A percentile compares a stretch with the other conserved stretches of the same genome.
These are phyloP conservation scores for Xestia c-nigrum DNA, from an alignment of 2,888 invertebrate genomes.

Conservation along the genomic window DNA sequence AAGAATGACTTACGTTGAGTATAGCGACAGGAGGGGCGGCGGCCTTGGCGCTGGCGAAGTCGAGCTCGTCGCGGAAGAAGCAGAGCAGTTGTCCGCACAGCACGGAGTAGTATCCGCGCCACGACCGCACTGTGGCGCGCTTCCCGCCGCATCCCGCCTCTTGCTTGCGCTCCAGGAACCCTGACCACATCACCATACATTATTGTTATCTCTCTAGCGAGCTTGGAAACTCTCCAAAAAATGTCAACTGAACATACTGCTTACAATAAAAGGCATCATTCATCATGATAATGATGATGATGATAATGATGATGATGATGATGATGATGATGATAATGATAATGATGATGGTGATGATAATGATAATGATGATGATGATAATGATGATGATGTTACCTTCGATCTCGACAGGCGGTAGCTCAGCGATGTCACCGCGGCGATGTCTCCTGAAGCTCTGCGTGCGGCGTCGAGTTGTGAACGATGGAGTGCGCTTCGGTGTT, in stretches of 20 bases:
- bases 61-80: constrained; percentile 99
- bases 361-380: too few relatives aligned
- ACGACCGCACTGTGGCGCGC: constrained; percentile 98
- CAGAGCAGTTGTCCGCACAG: constrained; percentile 99
- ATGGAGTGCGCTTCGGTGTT: constrained; percentile 97
- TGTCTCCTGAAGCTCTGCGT: constrained; percentile 96
- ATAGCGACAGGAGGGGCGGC: constrained; percentile 96
- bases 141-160: constrained; percentile 98
- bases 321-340: too few relatives aligned
- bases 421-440: constrained; percentile 90
- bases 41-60: constrained; percentile 97
- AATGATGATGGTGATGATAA: too few relatives aligned
- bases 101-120: constrained; percentile 98
- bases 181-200: constrained; percentile 65
- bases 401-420: constrained; percentile 97
- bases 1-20: constrained; percentile 89
- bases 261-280: too few relatives aligned
- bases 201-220: too few relatives aligned
- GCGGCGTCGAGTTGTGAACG: constrained; percentile 97
- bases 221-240: too few relatives aligned
- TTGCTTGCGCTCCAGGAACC: constrained; percentile 97
- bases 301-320: too few relatives aligned
- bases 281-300: too few relatives aligned
- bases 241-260: too few relatives aligned
- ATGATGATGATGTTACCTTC: constrained; percentile 91